These are phyloP conservation scores for Drosophila sturtevanti DNA, from an alignment of 1,140 invertebrate genomes.

Conservation along the genomic window DNA sequence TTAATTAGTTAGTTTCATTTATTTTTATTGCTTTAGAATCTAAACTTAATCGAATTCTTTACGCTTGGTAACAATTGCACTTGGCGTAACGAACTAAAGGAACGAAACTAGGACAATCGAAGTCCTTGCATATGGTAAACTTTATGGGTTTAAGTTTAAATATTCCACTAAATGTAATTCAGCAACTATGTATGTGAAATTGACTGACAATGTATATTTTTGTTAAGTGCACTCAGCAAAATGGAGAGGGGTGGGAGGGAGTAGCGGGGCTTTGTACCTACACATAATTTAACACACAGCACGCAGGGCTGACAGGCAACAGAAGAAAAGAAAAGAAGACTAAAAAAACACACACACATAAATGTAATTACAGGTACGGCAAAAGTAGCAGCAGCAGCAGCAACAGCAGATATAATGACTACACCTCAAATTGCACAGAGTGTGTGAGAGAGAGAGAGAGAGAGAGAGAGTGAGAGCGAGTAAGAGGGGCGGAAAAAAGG, in stretches of 20 bases:
- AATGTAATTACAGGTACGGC: constrained; percentile 71
- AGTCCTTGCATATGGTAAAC: too few species aligned
- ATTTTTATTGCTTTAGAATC: too few species aligned
- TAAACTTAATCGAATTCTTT: too few species aligned
- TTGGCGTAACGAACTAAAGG: too few species aligned
- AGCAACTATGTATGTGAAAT: not conserved
- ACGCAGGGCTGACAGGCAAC: constrained; percentile 10
- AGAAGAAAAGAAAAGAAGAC: constrained; percentile 5
- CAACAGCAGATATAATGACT: constrained; percentile 61
- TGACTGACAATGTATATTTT: not conserved
- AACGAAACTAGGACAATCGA: too few species aligned
- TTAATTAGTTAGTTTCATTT: too few species aligned
- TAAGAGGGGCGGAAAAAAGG: constrained; percentile 7
- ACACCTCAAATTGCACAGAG: constrained; percentile 65
- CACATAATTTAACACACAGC: constrained; percentile 22
- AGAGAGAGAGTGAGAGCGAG: not conserved
- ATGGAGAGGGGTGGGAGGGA: not conserved
- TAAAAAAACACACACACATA: constrained; percentile 46
- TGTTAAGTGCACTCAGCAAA: not conserved
- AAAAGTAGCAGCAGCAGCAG: constrained; percentile 23
- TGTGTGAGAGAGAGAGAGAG: not conserved
- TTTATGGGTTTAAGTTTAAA: too few species aligned
- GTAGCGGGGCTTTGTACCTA: not conserved
- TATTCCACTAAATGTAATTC: too few species aligned
- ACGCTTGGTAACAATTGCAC: too few species aligned